Evolutionary conservation across 2,797 vertebrate genomes (phyloP).

Genomic region (Amblyraja radiata): DNA sequence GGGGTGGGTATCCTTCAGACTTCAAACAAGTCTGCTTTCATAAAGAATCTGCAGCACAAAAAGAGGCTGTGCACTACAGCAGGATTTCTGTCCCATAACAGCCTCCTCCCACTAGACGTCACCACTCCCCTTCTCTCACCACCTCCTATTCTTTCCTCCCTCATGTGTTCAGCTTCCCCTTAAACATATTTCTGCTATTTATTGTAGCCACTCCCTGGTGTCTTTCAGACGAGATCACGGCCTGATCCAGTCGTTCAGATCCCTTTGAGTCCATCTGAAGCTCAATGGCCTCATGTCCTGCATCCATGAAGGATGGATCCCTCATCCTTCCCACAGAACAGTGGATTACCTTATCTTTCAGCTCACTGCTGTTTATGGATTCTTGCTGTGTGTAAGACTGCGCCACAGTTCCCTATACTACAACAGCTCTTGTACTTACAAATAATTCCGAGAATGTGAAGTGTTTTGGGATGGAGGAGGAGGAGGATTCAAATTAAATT

Average conservation of each 20-base stretch:
- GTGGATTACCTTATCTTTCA: neutral
- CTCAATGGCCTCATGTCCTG: neutral
- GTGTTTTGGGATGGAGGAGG: neutral
- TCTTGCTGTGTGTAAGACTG: neutral
- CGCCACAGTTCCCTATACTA: neutral
- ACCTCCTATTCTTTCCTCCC: no score
- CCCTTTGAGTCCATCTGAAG: neutral
- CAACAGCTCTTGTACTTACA: neutral
- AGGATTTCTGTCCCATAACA: no score
- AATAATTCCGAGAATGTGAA: neutral
- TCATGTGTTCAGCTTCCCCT: no score
- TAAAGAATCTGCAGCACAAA: no score
- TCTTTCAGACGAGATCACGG: neutral
- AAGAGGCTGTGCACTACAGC: no score
- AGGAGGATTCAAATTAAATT: neutral
- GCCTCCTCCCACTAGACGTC: no score
- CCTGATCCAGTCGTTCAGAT: constrained; percentile 3
- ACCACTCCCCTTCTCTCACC: no score
- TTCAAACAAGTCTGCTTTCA: no score
- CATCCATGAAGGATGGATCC: neutral
- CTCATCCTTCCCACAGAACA: neutral
- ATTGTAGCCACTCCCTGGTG: no score
- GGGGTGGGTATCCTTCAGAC: neutral
- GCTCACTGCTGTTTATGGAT: neutral
- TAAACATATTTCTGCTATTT: no score